Evolutionary conservation across 2,113 vertebrate genomes (phyloP).

Genomic region (Gnathonemus echidnorhynchus): DNA sequence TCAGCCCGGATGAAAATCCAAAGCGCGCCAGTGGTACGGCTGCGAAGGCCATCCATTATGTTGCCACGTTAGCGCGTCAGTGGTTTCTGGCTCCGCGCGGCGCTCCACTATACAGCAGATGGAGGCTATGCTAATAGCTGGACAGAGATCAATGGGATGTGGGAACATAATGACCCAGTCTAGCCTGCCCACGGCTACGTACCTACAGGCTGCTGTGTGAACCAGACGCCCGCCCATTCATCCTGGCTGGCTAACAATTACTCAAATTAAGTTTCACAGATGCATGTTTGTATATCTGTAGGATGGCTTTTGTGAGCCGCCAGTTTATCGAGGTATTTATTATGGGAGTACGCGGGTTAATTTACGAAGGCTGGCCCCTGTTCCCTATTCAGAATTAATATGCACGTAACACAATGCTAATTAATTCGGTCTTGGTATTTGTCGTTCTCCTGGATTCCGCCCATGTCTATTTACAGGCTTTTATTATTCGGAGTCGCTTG

Average conservation of each 20-base stretch:
- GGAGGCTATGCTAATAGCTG: constrained; percentile 37
- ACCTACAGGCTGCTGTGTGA: constrained; percentile 27
- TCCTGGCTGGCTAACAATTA: constrained; percentile 25
- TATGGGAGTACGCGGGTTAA: constrained; percentile 10
- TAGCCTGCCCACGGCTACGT: constrained; percentile 14
- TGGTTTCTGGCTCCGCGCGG: not conserved
- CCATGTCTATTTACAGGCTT: constrained; percentile 34
- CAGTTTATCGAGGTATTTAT: constrained; percentile 31
- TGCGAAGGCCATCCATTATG: constrained; percentile 1
- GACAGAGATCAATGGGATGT: constrained; percentile 25
- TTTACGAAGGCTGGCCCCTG: constrained; percentile 13
- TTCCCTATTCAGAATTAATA: constrained; percentile 25
- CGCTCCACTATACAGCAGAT: constrained; percentile 28
- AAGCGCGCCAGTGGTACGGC: not conserved
- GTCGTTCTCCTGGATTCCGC: constrained; percentile 8
- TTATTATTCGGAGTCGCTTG: not conserved
- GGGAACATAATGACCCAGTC: constrained; percentile 21
- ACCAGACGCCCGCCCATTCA: constrained; percentile 32
- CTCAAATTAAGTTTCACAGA: constrained; percentile 34
- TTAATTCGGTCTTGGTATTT: constrained; percentile 16
- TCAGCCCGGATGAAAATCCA: not conserved
- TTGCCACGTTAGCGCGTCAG: not conserved
- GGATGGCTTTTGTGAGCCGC: constrained; percentile 21
- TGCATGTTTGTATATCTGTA: constrained; percentile 26
- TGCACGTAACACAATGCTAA: constrained; percentile 9